These are phyloP conservation scores for Oryzaephilus surinamensis DNA, from an alignment of 1,140 invertebrate genomes.

Conservation along the genomic window DNA sequence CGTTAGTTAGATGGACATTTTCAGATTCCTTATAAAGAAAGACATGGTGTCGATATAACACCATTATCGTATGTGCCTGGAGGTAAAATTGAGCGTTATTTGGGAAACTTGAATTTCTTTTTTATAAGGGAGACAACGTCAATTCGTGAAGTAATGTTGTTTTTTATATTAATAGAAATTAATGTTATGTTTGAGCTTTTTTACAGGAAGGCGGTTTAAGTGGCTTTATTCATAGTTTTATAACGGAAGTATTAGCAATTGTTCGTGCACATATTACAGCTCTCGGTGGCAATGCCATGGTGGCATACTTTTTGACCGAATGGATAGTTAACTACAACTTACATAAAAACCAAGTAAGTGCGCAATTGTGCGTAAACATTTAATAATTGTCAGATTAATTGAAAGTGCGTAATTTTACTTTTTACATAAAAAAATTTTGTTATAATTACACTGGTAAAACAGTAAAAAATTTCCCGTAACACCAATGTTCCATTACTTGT, in stretches of 20 bases:
- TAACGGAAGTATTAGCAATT: conserved; percentile 83
- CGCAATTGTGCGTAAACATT: no score
- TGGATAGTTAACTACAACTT: conserved; percentile 82
- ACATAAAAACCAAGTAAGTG: conserved; percentile 87
- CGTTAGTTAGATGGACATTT: conserved; percentile 12
- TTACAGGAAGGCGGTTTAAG: conserved; percentile 71
- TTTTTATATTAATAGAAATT: conserved; percentile 1
- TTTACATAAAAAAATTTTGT: no score
- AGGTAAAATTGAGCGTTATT: conserved; percentile 68
- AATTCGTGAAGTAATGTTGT: conserved; percentile 67
- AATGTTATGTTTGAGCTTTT: conserved; percentile 3
- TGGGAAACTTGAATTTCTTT: conserved; percentile 91
- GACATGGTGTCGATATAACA: conserved; percentile 75
- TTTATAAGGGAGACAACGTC: conserved; percentile 91
- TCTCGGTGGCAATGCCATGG: conserved; percentile 90
- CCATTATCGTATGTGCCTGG: conserved; percentile 74
- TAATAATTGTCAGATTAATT: no score
- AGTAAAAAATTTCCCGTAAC: no score
- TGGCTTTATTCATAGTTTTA: conserved; percentile 87
- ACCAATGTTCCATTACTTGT: no score
- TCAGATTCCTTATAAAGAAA: conserved; percentile 50
- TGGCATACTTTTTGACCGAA: conserved; percentile 87
- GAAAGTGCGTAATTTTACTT: no score
- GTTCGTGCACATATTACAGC: conserved; percentile 85
- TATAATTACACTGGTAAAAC: no score